These are phyloP conservation scores for Poeciliopsis occidentalis DNA, from an alignment of 2,113 vertebrate species.

Conservation along the genomic window DNA sequence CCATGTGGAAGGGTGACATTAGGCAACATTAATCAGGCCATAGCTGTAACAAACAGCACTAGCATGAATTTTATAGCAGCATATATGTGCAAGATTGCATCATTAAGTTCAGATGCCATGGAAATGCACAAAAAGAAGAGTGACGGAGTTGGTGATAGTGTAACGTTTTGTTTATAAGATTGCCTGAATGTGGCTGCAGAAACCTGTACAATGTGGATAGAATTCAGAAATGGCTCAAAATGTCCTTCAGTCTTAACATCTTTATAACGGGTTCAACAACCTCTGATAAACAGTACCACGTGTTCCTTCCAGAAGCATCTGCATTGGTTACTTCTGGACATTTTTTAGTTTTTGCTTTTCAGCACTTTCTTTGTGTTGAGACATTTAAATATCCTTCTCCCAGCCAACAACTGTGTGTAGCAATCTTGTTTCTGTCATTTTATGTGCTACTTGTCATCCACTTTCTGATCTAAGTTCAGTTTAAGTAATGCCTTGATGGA, in stretches of 20 bases:
- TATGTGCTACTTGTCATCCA: constrained; percentile 20
- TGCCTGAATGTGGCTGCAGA: not conserved
- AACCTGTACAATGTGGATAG: not conserved
- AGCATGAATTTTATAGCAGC: no score
- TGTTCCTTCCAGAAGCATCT: not conserved
- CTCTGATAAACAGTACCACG: not conserved
- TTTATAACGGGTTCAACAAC: not conserved
- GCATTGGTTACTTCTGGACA: not conserved
- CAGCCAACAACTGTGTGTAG: not conserved
- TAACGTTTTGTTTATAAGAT: no score
- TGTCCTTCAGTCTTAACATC: no score
- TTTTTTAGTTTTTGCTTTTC: not conserved
- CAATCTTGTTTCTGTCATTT: constrained; percentile 26
- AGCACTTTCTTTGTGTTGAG: not conserved
- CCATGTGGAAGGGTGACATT: no score
- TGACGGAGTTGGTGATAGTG: no score
- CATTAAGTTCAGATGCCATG: no score
- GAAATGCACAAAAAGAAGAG: no score
- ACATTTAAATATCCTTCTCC: constrained; percentile 2
- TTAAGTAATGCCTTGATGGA: constrained; percentile 68
- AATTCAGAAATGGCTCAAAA: not conserved
- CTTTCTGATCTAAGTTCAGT: constrained; percentile 61
- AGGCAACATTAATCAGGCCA: no score
- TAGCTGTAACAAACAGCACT: no score
- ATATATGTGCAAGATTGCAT: no score